Evolutionary conservation across 1,140 invertebrate genomes (phyloP), one percentile per base, ranked within the genome.

Genomic region (Pararge aegeria): DNA sequence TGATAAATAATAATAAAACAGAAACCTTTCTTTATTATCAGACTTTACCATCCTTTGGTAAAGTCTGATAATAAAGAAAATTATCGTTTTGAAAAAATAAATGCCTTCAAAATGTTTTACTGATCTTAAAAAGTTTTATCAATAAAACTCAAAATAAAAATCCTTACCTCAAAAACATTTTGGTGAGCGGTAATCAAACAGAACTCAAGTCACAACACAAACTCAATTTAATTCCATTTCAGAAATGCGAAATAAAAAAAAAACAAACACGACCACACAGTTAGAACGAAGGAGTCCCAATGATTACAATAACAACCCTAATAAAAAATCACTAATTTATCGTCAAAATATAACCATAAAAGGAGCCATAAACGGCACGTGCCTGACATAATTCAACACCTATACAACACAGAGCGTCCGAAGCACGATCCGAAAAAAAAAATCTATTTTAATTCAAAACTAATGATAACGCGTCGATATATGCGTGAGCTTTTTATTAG

Each of bases 401-500:
- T 73, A 71, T 75, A 64, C 69, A 74, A 75, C 74, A 73, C 83
- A 80, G 80, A 77, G 38, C 69, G 68, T 54, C 37, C 52, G 51
- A 50, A 68, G 57, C 64, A 55, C 58, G 55, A 30, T 37, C n/a
- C n/a, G n/a, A 62, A 59, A 73, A 76, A 80, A 87, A 83, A 85
- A 83, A 80, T 66, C 30, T 61, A 73, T 75, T 82, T 66, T 66
- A 75, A 49, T 75, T 72, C 46, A 66, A 76, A 68, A 64, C 63
- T 76, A 83, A 81, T 71, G 71, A 80, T 62, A 78, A 59, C 72
- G 70, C 84, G 83, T 79, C 76, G 78, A 82, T 81, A 79, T 80
- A 76, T 81, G 80, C 84, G 86, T 83, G 61, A 84, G 79, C 83
- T 89, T 87, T 88, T 89, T 87, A 86, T 85, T 81, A 78, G 78